Evolutionary conservation across 2,888 invertebrate genomes (phyloP), one percentile per base, ranked within the genome.

Genomic region (Melangyna quadrimaculata): DNA sequence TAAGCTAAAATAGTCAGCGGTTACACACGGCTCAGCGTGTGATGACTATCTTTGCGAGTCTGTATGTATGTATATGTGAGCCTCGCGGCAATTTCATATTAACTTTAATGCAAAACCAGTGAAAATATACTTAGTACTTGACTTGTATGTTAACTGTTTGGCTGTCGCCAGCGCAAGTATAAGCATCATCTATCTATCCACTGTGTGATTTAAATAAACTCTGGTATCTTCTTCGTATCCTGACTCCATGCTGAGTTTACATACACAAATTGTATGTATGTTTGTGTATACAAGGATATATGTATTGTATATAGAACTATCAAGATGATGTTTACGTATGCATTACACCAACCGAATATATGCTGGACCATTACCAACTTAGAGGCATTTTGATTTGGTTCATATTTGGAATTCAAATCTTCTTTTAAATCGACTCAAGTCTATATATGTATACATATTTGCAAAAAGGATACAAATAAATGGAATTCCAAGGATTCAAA

Each of bases 331-430:
- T 77, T 87, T 81, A 78, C 43, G 86, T 75, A 87, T 86, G 87
- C 87, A 87, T 87, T 86, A 87, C 87, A 73, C 65, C 69, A 63
- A 53, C 61, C 72, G 61, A 74, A 73, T 69, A 73, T 48, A 78
- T 71, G 73, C 55, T 65, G 3, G 53, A 67, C 65, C 67, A 84
- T 77, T 86, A 77, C 69, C 43, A 78, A 81, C 73, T 86, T 81
- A 70, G 77, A 81, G 73, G 69, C 74, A 84, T 80, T 84, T 63
- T 80, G 84, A 80, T 84, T 84, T 69, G 57, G 48, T 48, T 86
- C 65, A 78, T 78, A 86, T 81, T 69, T 81, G 73, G 77, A 86
- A 73, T 86, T 81, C 78, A 73, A 81, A 81, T 78, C 45, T 71
- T n/a, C 51, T 75, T 43, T 51, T 9, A 12, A 57, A 22, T 63